Percentiles rank a stretch among this genome's conserved stretches.
Conservation (phyloP, 2,797 vertebrate genomes). For the Ptychadena robeensis region DNA sequence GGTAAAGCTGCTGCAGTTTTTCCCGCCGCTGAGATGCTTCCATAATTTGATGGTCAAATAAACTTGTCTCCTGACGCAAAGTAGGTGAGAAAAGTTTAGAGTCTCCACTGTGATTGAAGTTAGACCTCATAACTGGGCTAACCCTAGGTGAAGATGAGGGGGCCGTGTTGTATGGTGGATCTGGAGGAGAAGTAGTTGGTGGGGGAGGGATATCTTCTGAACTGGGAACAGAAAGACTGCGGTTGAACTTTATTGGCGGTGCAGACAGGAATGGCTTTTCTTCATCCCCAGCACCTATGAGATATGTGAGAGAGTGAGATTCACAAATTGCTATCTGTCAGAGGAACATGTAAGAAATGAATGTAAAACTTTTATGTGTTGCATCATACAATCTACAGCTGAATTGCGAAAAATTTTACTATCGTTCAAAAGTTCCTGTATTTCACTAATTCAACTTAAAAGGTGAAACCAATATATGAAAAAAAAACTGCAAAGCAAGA, state of each 20-base stretch:
- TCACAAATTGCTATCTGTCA: not conserved
- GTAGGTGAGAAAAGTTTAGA: slow-evolving; percentile 63
- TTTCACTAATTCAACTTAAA: no score
- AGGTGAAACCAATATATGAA: no score
- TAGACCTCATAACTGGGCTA: slow-evolving; percentile 67
- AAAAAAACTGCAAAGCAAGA: no score
- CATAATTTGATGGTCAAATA: slow-evolving; percentile 65
- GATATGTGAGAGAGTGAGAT: slow-evolving; percentile 15
- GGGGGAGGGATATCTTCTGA: slow-evolving; percentile 92
- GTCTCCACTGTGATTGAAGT: slow-evolving; percentile 67
- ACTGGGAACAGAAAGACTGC: slow-evolving; percentile 90
- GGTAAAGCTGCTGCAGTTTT: slow-evolving; percentile 63
- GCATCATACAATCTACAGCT: no score
- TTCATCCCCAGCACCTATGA: slow-evolving; percentile 85
- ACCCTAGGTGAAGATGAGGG: slow-evolving; percentile 65
- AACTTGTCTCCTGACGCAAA: slow-evolving; percentile 59
- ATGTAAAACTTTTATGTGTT: not conserved
- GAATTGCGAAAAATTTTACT: no score
- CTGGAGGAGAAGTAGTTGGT: slow-evolving; percentile 90
- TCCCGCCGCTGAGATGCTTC: slow-evolving; percentile 64
- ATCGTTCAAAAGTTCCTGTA: no score
- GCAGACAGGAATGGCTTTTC: slow-evolving; percentile 87
- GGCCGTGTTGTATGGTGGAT: slow-evolving; percentile 88
- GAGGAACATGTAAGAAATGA: not conserved
- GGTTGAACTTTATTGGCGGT: slow-evolving; percentile 87